phyloP scores from a whole-genome alignment of 2,888 invertebrate species.

The Embidobia sp. region DNA sequence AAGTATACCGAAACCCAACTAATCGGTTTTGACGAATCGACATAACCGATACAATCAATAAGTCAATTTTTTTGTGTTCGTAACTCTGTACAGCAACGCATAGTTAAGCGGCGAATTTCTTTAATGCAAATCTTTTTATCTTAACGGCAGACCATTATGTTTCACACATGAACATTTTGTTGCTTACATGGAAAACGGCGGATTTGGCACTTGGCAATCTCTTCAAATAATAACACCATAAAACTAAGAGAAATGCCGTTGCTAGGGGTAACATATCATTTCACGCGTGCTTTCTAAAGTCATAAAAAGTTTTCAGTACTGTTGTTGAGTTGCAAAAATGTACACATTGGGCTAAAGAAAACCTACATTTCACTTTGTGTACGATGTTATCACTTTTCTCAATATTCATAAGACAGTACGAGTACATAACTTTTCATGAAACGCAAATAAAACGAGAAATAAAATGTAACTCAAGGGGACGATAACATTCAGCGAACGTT shows the following conservation, averaged over 20 bases:
- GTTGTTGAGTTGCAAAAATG: constrained; percentile 41
- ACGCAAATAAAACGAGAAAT: constrained; percentile 46
- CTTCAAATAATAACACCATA: constrained; percentile 49
- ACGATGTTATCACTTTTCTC: constrained; percentile 51
- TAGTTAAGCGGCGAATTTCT: constrained; percentile 11
- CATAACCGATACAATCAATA: not conserved
- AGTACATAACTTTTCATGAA: constrained; percentile 44
- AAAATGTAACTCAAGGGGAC: constrained; percentile 36
- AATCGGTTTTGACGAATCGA: constrained; percentile 19
- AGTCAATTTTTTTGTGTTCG: constrained; percentile 1
- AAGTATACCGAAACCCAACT: constrained; percentile 19
- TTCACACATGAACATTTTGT: constrained; percentile 12
- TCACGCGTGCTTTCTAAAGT: constrained; percentile 44
- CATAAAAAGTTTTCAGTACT: constrained; percentile 43
- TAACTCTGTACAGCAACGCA: not conserved
- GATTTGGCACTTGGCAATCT: constrained; percentile 32
- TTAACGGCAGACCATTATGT: constrained; percentile 12
- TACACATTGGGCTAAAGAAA: constrained; percentile 40
- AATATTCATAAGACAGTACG: constrained; percentile 48
- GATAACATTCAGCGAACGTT: constrained; percentile 46
- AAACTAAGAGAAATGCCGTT: constrained; percentile 47
- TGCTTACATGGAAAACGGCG: constrained; percentile 27
- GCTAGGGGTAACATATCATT: constrained; percentile 50
- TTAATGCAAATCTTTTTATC: constrained; percentile 8
- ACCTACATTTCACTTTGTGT: constrained; percentile 39